These are phyloP conservation scores for Lepilemur septentrionalis DNA, from an alignment of 2,797 vertebrate genomes.

Conservation along the genomic window DNA sequence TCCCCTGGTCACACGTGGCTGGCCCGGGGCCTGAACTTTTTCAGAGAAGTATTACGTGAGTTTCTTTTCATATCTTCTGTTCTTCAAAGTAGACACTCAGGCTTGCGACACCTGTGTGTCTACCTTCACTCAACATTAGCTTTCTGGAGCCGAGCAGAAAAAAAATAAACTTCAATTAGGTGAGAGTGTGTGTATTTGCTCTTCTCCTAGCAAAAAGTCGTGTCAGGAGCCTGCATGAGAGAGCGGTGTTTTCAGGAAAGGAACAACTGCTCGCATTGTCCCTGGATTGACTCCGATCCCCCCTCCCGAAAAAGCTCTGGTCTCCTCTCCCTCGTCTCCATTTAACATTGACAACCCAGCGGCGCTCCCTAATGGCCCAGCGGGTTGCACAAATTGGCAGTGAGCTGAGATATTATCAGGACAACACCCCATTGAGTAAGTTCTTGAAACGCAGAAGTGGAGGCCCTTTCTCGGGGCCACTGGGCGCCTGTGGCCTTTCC, in stretches of 20 bases:
- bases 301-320: constrained; percentile 47
- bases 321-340: constrained; percentile 59
- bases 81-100: neutral
- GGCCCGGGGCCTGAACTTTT: constrained; percentile 31
- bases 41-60: neutral
- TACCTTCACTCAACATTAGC: neutral
- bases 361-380: constrained; percentile 78
- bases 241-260: neutral
- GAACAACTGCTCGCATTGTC: constrained; percentile 42
- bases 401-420: constrained; percentile 75
- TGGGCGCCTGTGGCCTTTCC: constrained; percentile 71
- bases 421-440: constrained; percentile 76
- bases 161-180: neutral
- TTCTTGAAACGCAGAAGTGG: constrained; percentile 72
- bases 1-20: neutral
- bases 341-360: constrained; percentile 70
- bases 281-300: constrained; percentile 33
- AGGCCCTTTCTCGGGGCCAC: constrained; percentile 74
- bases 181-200: constrained; percentile 29
- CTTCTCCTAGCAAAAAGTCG: neutral
- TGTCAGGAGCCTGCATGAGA: neutral
- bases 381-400: constrained; percentile 78
- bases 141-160: constrained; percentile 23
- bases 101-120: neutral
- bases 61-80: neutral